Evolutionary conservation across 1,140 invertebrate genomes (phyloP).

Genomic region (Ceratina calcarata): DNA sequence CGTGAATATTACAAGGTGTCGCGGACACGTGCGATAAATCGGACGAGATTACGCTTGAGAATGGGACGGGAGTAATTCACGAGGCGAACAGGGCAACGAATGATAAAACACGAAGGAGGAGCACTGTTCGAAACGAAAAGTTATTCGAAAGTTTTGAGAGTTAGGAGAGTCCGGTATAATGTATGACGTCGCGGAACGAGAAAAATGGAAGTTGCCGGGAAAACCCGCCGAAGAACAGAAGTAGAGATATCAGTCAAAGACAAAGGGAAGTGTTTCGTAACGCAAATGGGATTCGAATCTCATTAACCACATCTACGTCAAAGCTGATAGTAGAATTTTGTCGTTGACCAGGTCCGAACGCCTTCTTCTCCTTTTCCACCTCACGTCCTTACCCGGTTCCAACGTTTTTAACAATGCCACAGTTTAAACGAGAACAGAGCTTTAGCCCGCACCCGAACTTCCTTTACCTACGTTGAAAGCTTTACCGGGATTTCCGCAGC

Average conservation of each 20-base stretch:
- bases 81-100: not conserved
- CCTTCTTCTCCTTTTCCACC: not conserved
- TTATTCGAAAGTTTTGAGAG: constrained; percentile 28
- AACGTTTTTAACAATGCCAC: constrained; percentile 29
- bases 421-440: constrained; percentile 9
- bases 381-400: not conserved
- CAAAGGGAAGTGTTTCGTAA: constrained; percentile 15
- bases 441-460: not conserved
- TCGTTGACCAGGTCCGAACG: constrained; percentile 4
- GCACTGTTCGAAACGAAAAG: constrained; percentile 13
- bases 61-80: constrained; percentile 21
- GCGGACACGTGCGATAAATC: constrained; percentile 9
- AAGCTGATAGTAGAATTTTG: not conserved
- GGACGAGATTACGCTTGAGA: not conserved
- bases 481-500: constrained; percentile 8
- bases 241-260: not conserved
- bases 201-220: constrained; percentile 25
- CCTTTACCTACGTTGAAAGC: not conserved
- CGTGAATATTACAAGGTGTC: constrained; percentile 21
- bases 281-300: constrained; percentile 24
- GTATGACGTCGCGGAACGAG: constrained; percentile 5
- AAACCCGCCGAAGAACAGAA: not conserved
- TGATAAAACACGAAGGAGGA: constrained; percentile 21
- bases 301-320: constrained; percentile 26
- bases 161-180: constrained; percentile 3